Percentiles rank a stretch among this genome's conserved stretches.
Conservation (phyloP, 2,888 invertebrate species). For the Torymus tubicola region DNA sequence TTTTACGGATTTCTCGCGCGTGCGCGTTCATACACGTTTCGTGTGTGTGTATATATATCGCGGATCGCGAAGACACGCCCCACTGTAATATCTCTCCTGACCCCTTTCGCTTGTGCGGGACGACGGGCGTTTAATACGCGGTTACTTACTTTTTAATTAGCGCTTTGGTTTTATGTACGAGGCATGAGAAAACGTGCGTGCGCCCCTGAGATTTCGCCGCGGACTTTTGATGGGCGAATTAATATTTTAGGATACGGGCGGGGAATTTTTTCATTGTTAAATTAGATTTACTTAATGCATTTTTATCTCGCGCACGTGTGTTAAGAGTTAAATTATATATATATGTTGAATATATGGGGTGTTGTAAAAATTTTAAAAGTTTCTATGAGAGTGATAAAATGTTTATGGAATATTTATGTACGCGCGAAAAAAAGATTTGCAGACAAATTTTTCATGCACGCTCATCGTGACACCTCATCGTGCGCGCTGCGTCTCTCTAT, state of each 20-base stretch:
- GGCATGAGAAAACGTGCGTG: background rate
- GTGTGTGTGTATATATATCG: slow-evolving; percentile 9
- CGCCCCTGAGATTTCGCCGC: slow-evolving; percentile 3
- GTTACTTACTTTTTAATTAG: slow-evolving; percentile 55
- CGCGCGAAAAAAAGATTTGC: too few species aligned
- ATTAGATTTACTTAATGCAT: too few species aligned
- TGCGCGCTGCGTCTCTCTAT: too few species aligned
- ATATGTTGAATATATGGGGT: too few species aligned
- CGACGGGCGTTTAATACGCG: slow-evolving; percentile 32
- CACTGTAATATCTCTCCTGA: slow-evolving; percentile 23
- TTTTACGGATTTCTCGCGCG: slow-evolving; percentile 40
- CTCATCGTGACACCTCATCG: too few species aligned
- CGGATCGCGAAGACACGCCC: slow-evolving; percentile 46
- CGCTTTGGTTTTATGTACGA: slow-evolving; percentile 29
- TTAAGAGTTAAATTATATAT: too few species aligned
- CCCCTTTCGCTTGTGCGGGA: background rate
- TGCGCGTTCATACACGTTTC: background rate
- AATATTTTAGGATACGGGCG: background rate
- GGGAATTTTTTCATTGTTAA: too few species aligned
- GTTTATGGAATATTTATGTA: too few species aligned
- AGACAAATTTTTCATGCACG: too few species aligned
- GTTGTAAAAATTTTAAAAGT: too few species aligned
- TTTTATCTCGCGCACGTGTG: too few species aligned
- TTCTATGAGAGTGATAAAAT: too few species aligned
- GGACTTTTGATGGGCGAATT: slow-evolving; percentile 16